Base-by-base conservation (phyloP, 2,797 vertebrate species). In the Chrysocyon brachyurus region DNA sequence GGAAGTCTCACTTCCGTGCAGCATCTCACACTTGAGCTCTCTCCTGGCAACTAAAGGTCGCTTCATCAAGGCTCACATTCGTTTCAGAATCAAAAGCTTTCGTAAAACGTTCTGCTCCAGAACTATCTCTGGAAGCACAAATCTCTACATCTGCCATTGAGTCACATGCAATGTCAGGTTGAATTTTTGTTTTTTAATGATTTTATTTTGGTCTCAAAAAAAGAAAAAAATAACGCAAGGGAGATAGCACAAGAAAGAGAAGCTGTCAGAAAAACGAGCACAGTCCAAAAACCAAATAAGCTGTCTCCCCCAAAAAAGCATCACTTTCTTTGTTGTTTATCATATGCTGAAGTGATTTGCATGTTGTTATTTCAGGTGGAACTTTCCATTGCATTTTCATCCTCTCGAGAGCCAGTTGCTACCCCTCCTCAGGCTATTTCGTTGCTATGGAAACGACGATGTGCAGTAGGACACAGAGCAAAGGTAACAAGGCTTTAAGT, bases 281-380 rank as follows among this genome's bases (percentile, higher is more conserved):
- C 96, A 97, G 90, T 97, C 97, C 91, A 95, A 94, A 98, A 98
- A 36, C 72, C 96, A 97, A 98, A 97, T 87, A 97, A 98, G 7
- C 79, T 78, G 17, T 82, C 90, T 96, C 49, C 93, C 93, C 77
- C 9, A 72, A 98, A 96, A 88, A 96, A 68, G 33, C 17, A 68
- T 94, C 96, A 75, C 82, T 94, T 87, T 68, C 79, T 91, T 85
- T 59, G 33, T 87, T 96, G 64, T 97, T 98, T 98, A 97, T 97
- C 92, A 97, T 90, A 78, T 46, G 24, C 63, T 5, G 5, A 96
- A 79, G 26, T 73, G 90, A 97, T 98, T 94, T 97, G 61, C 63
- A 87, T 96, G 79, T 64, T 98, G 90, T 97, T 98, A 96, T 98
- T 98, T 97, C 96, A 98, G 97, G 94, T 98, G 97, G 96, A 98